These are phyloP conservation scores for Minunthozetes semirufus DNA, from an alignment of 2,888 invertebrate species.

Conservation along the genomic window DNA sequence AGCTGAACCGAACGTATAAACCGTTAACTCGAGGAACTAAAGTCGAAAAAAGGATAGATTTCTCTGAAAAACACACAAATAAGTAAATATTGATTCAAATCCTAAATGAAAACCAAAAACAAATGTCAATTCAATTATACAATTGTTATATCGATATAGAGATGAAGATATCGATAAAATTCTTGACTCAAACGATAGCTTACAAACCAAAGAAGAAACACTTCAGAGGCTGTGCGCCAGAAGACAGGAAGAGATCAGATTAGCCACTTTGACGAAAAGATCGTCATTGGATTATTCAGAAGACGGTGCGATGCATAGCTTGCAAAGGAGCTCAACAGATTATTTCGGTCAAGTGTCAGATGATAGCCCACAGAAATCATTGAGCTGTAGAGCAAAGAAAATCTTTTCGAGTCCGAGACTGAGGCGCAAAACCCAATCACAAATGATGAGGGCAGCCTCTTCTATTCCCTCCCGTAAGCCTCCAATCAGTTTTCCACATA, in stretches of 20 bases:
- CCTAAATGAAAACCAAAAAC: neutral
- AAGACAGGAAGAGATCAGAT: slow-evolving; percentile 25
- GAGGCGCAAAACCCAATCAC: slow-evolving; percentile 32
- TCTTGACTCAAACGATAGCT: neutral
- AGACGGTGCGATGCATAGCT: neutral
- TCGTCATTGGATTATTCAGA: slow-evolving; percentile 3
- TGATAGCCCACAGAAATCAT: neutral
- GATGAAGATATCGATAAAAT: neutral
- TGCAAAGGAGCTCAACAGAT: slow-evolving; percentile 25
- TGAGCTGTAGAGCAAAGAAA: neutral
- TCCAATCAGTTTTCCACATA: too few relatives aligned
- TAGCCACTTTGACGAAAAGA: slow-evolving; percentile 13
- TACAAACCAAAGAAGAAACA: neutral
- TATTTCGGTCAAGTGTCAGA: slow-evolving; percentile 15
- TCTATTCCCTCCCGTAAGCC: slow-evolving; percentile 35
- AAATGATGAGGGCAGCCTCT: slow-evolving; percentile 34
- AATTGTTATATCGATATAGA: neutral
- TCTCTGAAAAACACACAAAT: neutral
- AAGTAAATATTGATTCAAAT: slow-evolving; percentile 1
- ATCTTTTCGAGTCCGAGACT: slow-evolving; percentile 31
- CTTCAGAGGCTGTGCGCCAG: neutral
- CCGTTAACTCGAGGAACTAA: neutral
- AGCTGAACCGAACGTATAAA: slow-evolving; percentile 4
- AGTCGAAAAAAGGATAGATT: slow-evolving; percentile 7
- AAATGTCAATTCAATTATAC: neutral